Base-by-base conservation (phyloP, 1,140 invertebrate species). In the Megalopta genalis region DNA sequence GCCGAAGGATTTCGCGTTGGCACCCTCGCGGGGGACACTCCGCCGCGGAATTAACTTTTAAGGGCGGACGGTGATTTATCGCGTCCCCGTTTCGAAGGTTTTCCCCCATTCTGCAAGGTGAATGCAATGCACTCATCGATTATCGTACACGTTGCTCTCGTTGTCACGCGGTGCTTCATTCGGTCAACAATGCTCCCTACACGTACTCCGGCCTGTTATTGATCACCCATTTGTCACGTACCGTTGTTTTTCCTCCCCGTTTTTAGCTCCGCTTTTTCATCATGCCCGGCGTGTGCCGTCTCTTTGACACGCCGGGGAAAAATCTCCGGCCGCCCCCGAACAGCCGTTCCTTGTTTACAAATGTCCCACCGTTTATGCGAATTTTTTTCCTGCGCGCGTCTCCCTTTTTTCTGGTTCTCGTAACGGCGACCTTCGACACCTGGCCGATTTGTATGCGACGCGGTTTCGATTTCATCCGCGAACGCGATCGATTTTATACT, bases 11-110 rank as follows among this genome's bases (percentile, higher is more conserved):
- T 18, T 10, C 49, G 16, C 49, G 8, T n/a, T 57, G n/a, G 60
- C 8, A 16, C 10, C 42, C 42, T 12, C 42, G 42, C 60, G 5
- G 21, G 54, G 49, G 77, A 71, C 73, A 71, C 70, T 72, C 67
- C 76, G 82, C 85, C 68, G 52, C 68, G 80, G 86, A 88, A 83
- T 87, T 85, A 89, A 87, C 85, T 88, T 89, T 88, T 88, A 89
- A 89, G 85, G 83, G 82, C 76, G 86, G 49, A 85, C 66, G 57
- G 74, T 77, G 74, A 77, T 77, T 77, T 70, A 77, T 77, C 74
- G 66, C 66, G 74, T 49, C 66, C 74, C 66, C 66, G 66, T 70
- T 77, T 49, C 74, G 42, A 70, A 60, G 66, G 54, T 66, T 69
- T n/a, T 62, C 62, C 66, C 74, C 66, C 66, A 62, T 77, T 70